Evolutionary conservation across 2,113 vertebrate species (phyloP), one percentile per base, ranked within the genome.

Genomic region (Urocitellus parryii): DNA sequence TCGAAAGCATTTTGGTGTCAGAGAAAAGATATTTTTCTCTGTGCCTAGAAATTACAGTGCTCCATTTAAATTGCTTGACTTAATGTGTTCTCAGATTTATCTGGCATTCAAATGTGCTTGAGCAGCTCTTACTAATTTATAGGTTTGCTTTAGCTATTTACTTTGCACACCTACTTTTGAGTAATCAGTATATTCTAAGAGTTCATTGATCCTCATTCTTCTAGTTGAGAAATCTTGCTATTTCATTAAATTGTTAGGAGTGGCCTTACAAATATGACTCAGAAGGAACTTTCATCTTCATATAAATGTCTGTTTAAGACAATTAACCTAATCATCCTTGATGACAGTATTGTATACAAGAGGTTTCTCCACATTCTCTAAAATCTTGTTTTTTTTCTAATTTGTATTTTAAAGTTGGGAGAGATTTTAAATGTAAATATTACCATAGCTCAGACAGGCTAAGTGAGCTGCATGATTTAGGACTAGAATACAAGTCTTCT

Each of bases 341-440:
- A 51, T 68, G 32, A 80, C 8, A 63, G 9, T 27, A 79, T 87
- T 95, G 67, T 73, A 13, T 32, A 45, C 65, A 68, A 85, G 45
- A 14, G 13, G 1, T 4, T 29, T 65, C 51, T 58, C 22, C n/a
- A 25, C 6, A 17, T 42, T 85, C 25, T 58, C 32, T 87, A 74
- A n/a, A 83, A 51, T 63, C 22, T 34, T 76, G 51, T 42, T 90
- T 90, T 89, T 89, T 95, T 78, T 16, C 65, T 77, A 65, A 73
- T n/a, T 70, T 77, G 14, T 74, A 84, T 51, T 88, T 96, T 78
- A 67, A 84, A 93, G 17, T 61, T 92, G 53, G 34, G 88, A 11
- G 17, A 53, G 61, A 73, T 58, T 81, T 88, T 61, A 42, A 78
- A 68, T 45, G 82, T 72, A 45, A 94, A 72, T 8, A 42, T 70